These are phyloP conservation scores for Coluber constrictor DNA, from an alignment of 2,797 vertebrate genomes.

Conservation along the genomic window DNA sequence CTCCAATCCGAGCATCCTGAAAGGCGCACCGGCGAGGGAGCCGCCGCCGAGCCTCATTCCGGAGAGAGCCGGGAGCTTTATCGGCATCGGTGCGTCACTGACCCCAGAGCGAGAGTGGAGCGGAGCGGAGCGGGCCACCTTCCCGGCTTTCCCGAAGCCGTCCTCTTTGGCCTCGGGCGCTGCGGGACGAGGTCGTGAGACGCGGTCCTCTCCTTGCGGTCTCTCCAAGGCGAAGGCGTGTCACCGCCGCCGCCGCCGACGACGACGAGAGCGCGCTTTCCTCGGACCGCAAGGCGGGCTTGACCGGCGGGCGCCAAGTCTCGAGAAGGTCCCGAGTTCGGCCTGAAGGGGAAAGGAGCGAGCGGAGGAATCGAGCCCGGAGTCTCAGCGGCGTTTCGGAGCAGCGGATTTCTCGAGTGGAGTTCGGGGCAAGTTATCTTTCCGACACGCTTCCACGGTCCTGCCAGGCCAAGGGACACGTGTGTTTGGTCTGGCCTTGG, in stretches of 20 bases:
- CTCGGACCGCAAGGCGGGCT: not conserved
- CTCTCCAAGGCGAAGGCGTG: not conserved
- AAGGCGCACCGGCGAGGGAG: not conserved
- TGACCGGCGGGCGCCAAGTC: not conserved
- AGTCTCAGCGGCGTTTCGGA: not conserved
- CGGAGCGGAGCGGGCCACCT: not conserved
- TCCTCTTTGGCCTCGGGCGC: not conserved
- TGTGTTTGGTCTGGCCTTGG: not conserved
- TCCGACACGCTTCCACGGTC: not conserved
- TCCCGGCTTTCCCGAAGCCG: not conserved
- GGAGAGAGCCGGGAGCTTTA: accelerated
- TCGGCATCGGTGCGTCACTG: too few relatives aligned
- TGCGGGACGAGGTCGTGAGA: not conserved
- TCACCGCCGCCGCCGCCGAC: not conserved
- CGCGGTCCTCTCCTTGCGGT: too few relatives aligned
- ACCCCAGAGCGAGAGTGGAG: too few relatives aligned
- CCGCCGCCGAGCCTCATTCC: not conserved
- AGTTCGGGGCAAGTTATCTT: not conserved
- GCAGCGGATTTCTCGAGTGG: not conserved
- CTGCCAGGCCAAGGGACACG: not conserved
- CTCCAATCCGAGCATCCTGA: not conserved
- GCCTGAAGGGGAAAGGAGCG: not conserved
- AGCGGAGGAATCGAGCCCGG: not conserved
- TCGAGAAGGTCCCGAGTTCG: not conserved
- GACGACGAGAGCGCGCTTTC: not conserved